A percentile compares a stretch with the other conserved stretches of the same genome.
phyloP scores from a whole-genome alignment of 1,140 invertebrate species.

The Camponotus vicinus region DNA sequence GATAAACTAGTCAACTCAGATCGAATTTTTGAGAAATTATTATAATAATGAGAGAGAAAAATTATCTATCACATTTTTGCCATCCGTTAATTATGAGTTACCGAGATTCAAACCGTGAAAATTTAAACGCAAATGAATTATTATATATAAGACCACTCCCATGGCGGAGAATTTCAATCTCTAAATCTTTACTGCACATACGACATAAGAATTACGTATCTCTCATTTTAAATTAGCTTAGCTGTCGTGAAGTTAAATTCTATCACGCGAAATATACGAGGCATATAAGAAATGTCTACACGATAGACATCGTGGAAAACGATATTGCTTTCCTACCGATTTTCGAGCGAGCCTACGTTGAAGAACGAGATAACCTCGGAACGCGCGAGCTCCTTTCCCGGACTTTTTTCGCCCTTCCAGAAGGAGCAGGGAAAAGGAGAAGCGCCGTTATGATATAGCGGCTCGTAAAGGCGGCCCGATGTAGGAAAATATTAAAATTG shows the following conservation, averaged over 20 bases:
- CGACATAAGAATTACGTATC: background rate
- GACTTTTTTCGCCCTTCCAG: slow-evolving; percentile 14
- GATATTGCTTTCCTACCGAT: slow-evolving; percentile 63
- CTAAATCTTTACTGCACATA: background rate
- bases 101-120: background rate
- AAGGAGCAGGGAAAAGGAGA: slow-evolving; percentile 17
- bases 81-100: background rate
- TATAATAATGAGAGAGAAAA: slow-evolving; percentile 16
- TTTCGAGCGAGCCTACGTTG: slow-evolving; percentile 69
- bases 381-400: slow-evolving; percentile 15
- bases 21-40: background rate
- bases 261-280: slow-evolving; percentile 11
- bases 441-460: slow-evolving; percentile 81
- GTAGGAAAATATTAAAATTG: slow-evolving; percentile 85
- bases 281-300: slow-evolving; percentile 40
- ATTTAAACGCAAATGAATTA: background rate
- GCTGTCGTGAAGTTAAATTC: background rate
- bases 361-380: slow-evolving; percentile 76
- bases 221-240: background rate
- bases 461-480: slow-evolving; percentile 81
- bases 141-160: background rate
- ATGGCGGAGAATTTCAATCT: background rate
- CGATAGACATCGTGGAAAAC: slow-evolving; percentile 31
- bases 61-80: background rate
- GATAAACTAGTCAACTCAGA: background rate